Evolutionary conservation across 2,888 invertebrate species (phyloP).

Genomic region (Zaprionus obscuricornis): DNA sequence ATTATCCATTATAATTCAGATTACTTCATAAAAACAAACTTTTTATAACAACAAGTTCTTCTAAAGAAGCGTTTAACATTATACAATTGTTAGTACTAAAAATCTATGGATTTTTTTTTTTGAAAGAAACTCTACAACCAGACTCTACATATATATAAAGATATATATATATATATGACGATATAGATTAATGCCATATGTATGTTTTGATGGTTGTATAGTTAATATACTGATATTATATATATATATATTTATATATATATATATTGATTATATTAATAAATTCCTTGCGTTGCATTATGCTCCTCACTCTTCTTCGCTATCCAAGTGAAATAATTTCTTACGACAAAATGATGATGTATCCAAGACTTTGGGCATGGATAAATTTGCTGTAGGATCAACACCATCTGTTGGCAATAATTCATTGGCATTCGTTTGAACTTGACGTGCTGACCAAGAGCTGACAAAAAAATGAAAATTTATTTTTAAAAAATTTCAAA

Average conservation of each 20-base stretch:
- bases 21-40: conserved; percentile 48
- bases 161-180: conserved; percentile 42
- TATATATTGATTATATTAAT: conserved; percentile 33
- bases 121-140: conserved; percentile 45
- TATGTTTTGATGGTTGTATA: conserved; percentile 43
- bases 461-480: too few species aligned
- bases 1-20: conserved; percentile 57
- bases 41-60: conserved; percentile 67
- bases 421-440: conserved; percentile 14
- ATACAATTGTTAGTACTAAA: conserved; percentile 55
- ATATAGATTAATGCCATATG: conserved; percentile 61
- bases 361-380: conserved; percentile 63
- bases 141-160: conserved; percentile 36
- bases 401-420: conserved; percentile 15
- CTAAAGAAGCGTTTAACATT: conserved; percentile 74
- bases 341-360: conserved; percentile 78
- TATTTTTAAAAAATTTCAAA: too few species aligned
- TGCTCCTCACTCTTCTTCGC: conserved; percentile 73
- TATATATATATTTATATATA: conserved; percentile 17
- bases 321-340: conserved; percentile 76
- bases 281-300: conserved; percentile 49
- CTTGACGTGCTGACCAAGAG: conserved; percentile 31
- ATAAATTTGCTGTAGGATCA: conserved; percentile 23
- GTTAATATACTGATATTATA: conserved; percentile 53
- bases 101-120: conserved; percentile 48